Percentiles rank a stretch among this genome's conserved stretches.
phyloP scores from a whole-genome alignment of 1,140 invertebrate species.

The Spodoptera frugiperda region DNA sequence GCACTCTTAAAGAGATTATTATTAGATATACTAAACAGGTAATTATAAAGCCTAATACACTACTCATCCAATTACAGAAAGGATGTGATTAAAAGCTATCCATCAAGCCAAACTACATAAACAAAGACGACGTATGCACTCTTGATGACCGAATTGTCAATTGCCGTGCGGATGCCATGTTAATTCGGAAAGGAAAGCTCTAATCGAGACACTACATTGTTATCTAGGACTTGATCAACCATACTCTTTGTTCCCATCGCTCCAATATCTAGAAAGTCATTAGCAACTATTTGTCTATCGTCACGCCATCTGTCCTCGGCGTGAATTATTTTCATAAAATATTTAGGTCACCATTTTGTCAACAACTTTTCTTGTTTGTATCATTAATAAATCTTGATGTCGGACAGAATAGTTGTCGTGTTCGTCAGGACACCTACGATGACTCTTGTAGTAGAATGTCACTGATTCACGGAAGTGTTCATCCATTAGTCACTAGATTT shows the following conservation, averaged over 20 bases:
- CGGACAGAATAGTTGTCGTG: slow-evolving; percentile 6
- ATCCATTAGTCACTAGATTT: slow-evolving; percentile 7
- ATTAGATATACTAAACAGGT: too few relatives aligned
- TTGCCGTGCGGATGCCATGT: slow-evolving; percentile 23
- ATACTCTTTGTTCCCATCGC: background rate
- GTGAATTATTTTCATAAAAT: slow-evolving; percentile 16
- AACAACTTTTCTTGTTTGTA: slow-evolving; percentile 8
- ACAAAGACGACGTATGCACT: background rate
- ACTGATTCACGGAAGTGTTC: slow-evolving; percentile 11
- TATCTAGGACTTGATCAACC: background rate
- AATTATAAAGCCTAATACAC: too few relatives aligned
- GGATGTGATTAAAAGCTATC: too few relatives aligned
- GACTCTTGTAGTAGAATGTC: slow-evolving; percentile 28
- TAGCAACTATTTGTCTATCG: slow-evolving; percentile 1
- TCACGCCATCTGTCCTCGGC: background rate
- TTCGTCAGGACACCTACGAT: slow-evolving; percentile 8
- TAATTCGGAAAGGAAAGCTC: slow-evolving; percentile 19
- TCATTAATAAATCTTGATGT: slow-evolving; percentile 15
- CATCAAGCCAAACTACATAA: too few relatives aligned
- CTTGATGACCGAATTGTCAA: background rate
- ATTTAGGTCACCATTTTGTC: slow-evolving; percentile 23
- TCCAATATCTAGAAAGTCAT: slow-evolving; percentile 15
- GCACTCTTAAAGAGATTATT: too few relatives aligned
- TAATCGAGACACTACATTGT: background rate
- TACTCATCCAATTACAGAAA: background rate